These are phyloP conservation scores for Athalia circularis DNA, from an alignment of 2,888 invertebrate genomes.

Conservation along the genomic window DNA sequence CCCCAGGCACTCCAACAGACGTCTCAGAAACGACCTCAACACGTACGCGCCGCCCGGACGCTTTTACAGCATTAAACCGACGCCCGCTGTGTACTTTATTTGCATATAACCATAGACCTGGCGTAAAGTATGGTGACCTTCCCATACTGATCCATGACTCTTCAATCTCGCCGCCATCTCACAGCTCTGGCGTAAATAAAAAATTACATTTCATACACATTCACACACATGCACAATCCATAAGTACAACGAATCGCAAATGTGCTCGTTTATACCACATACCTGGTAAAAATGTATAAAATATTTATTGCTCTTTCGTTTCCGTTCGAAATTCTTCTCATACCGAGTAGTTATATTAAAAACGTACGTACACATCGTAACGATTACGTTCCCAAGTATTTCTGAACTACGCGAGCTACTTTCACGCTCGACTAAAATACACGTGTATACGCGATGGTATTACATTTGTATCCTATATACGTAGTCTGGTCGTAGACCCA, in stretches of 20 bases:
- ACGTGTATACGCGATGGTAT: not conserved
- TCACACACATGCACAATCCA: too few relatives aligned
- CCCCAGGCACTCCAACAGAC: conserved; percentile 33
- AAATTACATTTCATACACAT: not conserved
- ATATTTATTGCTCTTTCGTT: not conserved
- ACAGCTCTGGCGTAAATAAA: conserved; percentile 3
- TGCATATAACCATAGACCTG: conserved; percentile 66
- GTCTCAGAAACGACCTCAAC: conserved; percentile 47
- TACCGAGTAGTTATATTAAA: conserved; percentile 18
- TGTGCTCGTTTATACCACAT: not conserved
- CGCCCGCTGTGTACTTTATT: conserved; percentile 69
- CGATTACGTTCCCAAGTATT: conserved; percentile 40
- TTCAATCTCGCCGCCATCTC: conserved; percentile 15
- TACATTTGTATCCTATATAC: too few relatives aligned
- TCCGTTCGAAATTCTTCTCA: conserved; percentile 4
- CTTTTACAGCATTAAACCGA: conserved; percentile 66
- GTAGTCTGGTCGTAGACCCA: not conserved
- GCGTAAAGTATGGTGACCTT: conserved; percentile 45
- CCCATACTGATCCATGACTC: conserved; percentile 26
- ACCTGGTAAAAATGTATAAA: not conserved
- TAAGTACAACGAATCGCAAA: not conserved
- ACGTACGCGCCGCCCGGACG: conserved; percentile 46
- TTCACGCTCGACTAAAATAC: conserved; percentile 12
- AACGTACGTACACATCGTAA: conserved; percentile 5
- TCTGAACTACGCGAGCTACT: conserved; percentile 23